These are phyloP conservation scores for Peucedramus taeniatus DNA, from an alignment of 2,113 vertebrate species.

Conservation along the genomic window DNA sequence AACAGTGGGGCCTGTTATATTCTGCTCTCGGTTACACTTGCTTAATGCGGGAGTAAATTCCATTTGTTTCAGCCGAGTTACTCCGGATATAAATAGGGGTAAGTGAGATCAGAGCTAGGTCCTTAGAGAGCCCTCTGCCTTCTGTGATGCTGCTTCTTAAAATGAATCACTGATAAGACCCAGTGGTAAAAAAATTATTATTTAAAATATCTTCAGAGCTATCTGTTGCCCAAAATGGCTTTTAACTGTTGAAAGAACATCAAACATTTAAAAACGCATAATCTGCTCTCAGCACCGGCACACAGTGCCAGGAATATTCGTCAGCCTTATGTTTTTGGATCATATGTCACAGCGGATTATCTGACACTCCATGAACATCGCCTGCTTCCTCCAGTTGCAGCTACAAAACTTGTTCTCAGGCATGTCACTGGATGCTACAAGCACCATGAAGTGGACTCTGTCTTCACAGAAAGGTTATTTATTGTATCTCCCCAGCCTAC, in stretches of 20 bases:
- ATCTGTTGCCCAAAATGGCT: constrained; percentile 61
- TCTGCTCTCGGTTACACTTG: background rate
- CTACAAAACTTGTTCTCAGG: constrained; percentile 37
- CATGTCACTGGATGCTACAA: background rate
- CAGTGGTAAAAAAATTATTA: constrained; percentile 5
- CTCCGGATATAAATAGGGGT: background rate
- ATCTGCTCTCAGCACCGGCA: constrained; percentile 18
- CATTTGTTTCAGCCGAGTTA: constrained; percentile 28
- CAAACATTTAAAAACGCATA: constrained; percentile 45
- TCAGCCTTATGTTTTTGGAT: constrained; percentile 43
- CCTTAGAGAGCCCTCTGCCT: constrained; percentile 45
- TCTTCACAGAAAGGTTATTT: background rate
- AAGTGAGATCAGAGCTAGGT: constrained; percentile 9
- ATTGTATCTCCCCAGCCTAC: background rate
- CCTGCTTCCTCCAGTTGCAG: background rate
- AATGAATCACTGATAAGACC: constrained; percentile 25
- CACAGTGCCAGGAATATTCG: constrained; percentile 50
- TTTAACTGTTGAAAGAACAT: constrained; percentile 63
- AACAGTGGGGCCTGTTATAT: constrained; percentile 13
- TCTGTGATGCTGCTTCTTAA: constrained; percentile 42
- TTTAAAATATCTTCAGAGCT: constrained; percentile 44
- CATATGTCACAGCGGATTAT: background rate
- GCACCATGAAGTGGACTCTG: background rate
- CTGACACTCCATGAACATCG: background rate
- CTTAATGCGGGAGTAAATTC: constrained; percentile 47